Percentiles rank a stretch among this genome's conserved stretches.
phyloP scores from a whole-genome alignment of 2,113 vertebrate genomes.

The Aegithalos caudatus region DNA sequence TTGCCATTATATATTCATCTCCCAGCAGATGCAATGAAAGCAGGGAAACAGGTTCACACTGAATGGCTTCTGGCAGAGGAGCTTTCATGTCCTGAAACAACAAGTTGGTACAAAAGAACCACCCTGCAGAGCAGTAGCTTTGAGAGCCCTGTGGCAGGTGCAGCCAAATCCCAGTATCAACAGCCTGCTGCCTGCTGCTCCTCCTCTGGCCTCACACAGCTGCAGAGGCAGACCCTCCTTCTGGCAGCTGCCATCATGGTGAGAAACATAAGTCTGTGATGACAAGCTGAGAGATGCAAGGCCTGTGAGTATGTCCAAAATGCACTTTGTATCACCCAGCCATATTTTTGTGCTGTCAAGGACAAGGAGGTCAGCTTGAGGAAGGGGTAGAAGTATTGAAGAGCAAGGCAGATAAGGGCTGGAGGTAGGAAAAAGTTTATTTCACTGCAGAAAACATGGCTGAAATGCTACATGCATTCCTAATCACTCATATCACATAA shows the following conservation, averaged over 20 bases:
- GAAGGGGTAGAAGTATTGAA: not conserved
- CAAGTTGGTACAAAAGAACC: not conserved
- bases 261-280: rapidly evolving
- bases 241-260: rapidly evolving
- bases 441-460: not conserved
- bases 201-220: not conserved
- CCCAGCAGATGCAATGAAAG: not conserved
- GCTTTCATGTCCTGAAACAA: not conserved
- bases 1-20: not conserved
- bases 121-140: not conserved
- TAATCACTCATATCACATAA: not conserved
- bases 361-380: not conserved
- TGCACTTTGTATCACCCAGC: not conserved
- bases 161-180: not conserved
- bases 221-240: not conserved
- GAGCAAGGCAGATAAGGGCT: not conserved
- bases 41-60: not conserved
- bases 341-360: not conserved
- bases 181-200: not conserved
- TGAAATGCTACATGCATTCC: not conserved
- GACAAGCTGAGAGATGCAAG: not conserved
- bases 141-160: not conserved
- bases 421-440: not conserved
- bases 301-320: not conserved
- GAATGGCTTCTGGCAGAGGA: not conserved